phyloP scores from a whole-genome alignment of 2,113 vertebrate genomes.

The Lasiurus cinereus region DNA sequence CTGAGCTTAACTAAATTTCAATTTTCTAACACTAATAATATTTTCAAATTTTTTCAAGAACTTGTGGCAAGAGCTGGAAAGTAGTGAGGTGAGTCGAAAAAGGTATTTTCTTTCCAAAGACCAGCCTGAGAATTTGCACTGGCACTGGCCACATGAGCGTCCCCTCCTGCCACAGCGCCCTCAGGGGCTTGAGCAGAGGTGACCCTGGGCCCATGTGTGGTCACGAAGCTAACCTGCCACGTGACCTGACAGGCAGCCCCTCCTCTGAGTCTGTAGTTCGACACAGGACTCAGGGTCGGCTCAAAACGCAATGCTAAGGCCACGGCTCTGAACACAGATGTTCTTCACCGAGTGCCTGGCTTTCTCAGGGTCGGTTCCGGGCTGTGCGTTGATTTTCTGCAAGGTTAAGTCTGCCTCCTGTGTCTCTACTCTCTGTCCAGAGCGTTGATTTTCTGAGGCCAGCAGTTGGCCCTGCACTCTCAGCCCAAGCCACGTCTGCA shows the following conservation, averaged over 20 bases:
- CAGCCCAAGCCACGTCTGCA: neutral
- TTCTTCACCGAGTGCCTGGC: neutral
- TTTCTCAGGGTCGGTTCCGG: neutral
- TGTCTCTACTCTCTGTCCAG: neutral
- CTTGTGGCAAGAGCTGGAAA: constrained; percentile 51
- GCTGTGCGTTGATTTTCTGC: neutral
- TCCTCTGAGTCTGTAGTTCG: no score
- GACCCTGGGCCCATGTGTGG: neutral
- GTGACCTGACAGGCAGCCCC: neutral
- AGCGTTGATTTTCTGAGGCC: neutral
- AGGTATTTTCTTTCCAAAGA: neutral
- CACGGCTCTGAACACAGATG: neutral
- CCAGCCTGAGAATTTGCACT: neutral
- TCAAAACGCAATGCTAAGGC: neutral
- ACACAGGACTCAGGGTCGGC: neutral
- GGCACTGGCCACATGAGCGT: neutral
- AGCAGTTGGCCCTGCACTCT: neutral
- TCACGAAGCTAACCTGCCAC: neutral
- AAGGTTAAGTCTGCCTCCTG: neutral
- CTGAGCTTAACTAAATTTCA: constrained; percentile 39
- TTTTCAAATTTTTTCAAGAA: constrained; percentile 16
- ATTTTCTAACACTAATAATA: constrained; percentile 67
- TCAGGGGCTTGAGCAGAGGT: neutral
- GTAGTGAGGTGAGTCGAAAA: constrained; percentile 18
- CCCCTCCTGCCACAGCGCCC: neutral